Evolutionary conservation across 1,140 invertebrate genomes (phyloP).

Genomic region (Pogonognathellus flavescens): DNA sequence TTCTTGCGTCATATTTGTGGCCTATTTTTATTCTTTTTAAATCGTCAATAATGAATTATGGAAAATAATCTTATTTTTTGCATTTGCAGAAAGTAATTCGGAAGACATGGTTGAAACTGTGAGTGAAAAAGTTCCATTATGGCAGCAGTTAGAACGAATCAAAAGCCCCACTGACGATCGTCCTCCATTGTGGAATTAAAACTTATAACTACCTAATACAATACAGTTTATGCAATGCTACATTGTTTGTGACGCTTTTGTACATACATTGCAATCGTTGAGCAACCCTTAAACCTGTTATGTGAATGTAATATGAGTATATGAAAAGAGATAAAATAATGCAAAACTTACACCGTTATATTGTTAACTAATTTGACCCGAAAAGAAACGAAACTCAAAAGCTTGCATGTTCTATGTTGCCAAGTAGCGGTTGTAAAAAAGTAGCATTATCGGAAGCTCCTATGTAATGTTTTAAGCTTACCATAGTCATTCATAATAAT

Average conservation of each 20-base stretch:
- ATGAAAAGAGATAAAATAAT: neutral
- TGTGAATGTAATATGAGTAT: neutral
- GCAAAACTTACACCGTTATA: no score
- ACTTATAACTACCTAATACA: neutral
- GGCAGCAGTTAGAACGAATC: slow-evolving; percentile 10
- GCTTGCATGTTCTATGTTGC: no score
- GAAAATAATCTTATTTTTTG: neutral
- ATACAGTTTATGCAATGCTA: neutral
- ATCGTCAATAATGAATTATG: no score
- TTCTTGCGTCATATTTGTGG: no score
- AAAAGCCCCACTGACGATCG: neutral
- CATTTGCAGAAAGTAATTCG: no score
- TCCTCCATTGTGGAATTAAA: neutral
- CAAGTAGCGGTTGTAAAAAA: no score
- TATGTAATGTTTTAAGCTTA: no score
- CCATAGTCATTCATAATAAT: no score
- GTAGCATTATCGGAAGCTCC: no score
- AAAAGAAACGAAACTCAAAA: no score
- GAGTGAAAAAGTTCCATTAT: neutral
- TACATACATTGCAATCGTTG: neutral
- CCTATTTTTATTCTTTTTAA: neutral
- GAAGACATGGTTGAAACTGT: neutral
- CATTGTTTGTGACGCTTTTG: neutral
- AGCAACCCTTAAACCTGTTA: neutral
- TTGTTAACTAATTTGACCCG: no score